phyloP scores from a whole-genome alignment of 2,113 vertebrate species.

The Sceloporus undulatus region DNA sequence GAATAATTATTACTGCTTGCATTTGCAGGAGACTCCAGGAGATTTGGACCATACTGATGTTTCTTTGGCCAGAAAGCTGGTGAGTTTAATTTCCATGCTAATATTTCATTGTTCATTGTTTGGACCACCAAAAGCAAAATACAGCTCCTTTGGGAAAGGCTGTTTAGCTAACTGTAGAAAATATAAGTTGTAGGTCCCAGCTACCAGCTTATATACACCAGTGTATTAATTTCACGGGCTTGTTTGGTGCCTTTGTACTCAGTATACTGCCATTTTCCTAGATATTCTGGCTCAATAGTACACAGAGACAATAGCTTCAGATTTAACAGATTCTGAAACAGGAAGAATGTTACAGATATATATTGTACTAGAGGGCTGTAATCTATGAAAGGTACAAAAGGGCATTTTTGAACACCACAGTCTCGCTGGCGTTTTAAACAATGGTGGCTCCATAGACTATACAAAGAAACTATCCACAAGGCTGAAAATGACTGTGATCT shows the following conservation, averaged over 20 bases:
- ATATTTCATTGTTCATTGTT: constrained; percentile 48
- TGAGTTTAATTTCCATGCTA: constrained; percentile 17
- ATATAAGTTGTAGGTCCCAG: neutral
- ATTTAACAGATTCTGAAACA: constrained; percentile 81
- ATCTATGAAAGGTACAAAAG: constrained; percentile 79
- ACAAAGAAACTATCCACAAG: constrained; percentile 67
- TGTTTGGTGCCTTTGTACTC: constrained; percentile 65
- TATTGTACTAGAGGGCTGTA: constrained; percentile 75
- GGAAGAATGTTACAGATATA: constrained; percentile 76
- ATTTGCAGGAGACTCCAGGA: neutral
- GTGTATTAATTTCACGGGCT: constrained; percentile 45
- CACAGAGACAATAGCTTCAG: constrained; percentile 78
- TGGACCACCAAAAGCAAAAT: constrained; percentile 21
- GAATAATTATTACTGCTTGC: neutral
- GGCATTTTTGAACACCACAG: constrained; percentile 74
- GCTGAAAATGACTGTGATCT: constrained; percentile 58
- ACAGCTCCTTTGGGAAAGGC: constrained; percentile 34
- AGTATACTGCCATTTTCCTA: constrained; percentile 64
- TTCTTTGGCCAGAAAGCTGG: neutral
- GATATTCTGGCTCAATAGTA: constrained; percentile 71
- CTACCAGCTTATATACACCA: constrained; percentile 15
- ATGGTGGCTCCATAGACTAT: constrained; percentile 61
- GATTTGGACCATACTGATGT: neutral
- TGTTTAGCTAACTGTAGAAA: constrained; percentile 44
- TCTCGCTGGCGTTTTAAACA: constrained; percentile 69